These are phyloP conservation scores for Chesias legatella DNA, from an alignment of 2,888 invertebrate genomes.

Conservation along the genomic window DNA sequence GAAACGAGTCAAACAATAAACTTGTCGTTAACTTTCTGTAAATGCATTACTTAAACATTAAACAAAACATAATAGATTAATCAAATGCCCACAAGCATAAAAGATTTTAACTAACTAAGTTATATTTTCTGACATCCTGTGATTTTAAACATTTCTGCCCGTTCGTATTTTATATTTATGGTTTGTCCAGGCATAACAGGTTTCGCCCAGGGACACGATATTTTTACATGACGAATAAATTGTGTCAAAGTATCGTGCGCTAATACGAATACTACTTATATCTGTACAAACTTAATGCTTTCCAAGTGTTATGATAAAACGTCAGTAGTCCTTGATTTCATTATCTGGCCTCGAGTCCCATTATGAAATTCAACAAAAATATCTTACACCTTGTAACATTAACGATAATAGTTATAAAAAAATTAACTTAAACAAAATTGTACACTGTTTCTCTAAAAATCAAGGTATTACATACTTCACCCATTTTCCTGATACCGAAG, in stretches of 20 bases:
- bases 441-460: conserved; percentile 30
- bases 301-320: not conserved
- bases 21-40: not conserved
- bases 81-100: conserved; percentile 5
- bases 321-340: not conserved
- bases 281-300: not conserved
- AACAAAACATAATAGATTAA: conserved; percentile 2
- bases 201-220: too few species aligned
- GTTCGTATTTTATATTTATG: not conserved
- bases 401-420: conserved; percentile 38
- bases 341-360: conserved; percentile 21
- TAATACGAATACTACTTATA: too few species aligned
- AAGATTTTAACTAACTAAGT: conserved; percentile 10
- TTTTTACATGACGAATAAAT: too few species aligned
- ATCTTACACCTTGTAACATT: conserved; percentile 3
- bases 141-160: not conserved
- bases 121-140: not conserved
- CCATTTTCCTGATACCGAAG: conserved; percentile 22
- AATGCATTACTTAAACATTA: conserved; percentile 3
- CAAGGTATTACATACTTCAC: conserved; percentile 25
- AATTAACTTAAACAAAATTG: conserved; percentile 36
- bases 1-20: conserved; percentile 11
- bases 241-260: too few species aligned
- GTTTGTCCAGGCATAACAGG: too few species aligned
- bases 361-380: conserved; percentile 54